These are phyloP conservation scores for Diachrysia chrysitis DNA, from an alignment of 2,888 invertebrate genomes.

Conservation along the genomic window DNA sequence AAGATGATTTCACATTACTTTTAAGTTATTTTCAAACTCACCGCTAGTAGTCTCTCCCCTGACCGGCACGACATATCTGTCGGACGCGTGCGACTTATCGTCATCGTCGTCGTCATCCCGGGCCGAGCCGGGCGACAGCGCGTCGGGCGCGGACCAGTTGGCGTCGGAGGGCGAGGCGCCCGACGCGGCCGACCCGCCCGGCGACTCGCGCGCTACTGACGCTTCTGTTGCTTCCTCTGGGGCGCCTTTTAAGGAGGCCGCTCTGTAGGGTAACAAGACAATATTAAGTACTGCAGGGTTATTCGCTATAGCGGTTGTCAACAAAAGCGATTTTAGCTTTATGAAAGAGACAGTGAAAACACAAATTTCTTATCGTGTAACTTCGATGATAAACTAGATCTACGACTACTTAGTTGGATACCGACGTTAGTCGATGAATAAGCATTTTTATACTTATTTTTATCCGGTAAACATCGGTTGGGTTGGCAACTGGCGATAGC, in stretches of 20 bases:
- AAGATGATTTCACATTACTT: not conserved
- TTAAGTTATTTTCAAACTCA: conserved; percentile 33
- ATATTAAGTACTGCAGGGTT: too few relatives aligned
- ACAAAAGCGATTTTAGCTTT: too few relatives aligned
- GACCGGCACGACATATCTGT: conserved; percentile 72
- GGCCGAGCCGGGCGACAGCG: conserved; percentile 80
- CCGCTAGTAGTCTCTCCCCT: conserved; percentile 67
- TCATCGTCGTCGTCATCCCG: conserved; percentile 75
- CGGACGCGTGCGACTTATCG: conserved; percentile 61
- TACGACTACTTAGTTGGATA: too few relatives aligned
- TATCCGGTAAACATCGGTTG: too few relatives aligned
- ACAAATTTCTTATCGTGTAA: too few relatives aligned
- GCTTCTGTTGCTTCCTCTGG: conserved; percentile 58
- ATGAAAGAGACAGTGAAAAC: too few relatives aligned
- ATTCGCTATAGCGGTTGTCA: too few relatives aligned
- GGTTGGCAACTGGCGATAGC: too few relatives aligned
- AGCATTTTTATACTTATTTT: too few relatives aligned
- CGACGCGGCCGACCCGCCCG: conserved; percentile 73
- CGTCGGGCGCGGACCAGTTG: conserved; percentile 79
- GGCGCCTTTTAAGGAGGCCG: conserved; percentile 78
- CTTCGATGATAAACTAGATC: too few relatives aligned
- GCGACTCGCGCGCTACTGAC: conserved; percentile 45
- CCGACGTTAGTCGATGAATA: too few relatives aligned
- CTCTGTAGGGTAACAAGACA: conserved; percentile 66
- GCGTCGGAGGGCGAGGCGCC: conserved; percentile 69